A percentile compares a stretch with the other conserved stretches of the same genome.
These are phyloP conservation scores for Tipula helvola DNA, from an alignment of 2,888 invertebrate genomes.

Conservation along the genomic window DNA sequence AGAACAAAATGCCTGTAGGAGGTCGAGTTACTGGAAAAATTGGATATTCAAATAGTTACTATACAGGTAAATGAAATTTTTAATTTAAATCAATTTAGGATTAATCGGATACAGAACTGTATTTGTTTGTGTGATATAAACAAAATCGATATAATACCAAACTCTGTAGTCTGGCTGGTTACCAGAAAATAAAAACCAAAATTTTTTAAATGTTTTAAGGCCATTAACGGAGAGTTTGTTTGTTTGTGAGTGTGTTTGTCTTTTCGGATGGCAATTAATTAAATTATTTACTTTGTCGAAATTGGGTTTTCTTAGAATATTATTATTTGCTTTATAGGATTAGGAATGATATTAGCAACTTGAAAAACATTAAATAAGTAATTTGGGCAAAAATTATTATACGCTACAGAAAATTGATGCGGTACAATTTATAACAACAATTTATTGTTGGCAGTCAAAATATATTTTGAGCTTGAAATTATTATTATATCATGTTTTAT, in stretches of 20 bases:
- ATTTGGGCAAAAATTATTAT: not conserved
- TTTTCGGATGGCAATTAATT: not conserved
- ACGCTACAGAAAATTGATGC: not conserved
- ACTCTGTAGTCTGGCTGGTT: not conserved
- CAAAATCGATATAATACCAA: not conserved
- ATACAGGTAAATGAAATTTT: conserved; percentile 45
- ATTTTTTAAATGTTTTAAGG: not conserved
- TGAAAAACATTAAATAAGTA: not conserved
- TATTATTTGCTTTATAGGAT: not conserved
- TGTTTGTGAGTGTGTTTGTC: not conserved
- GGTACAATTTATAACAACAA: not conserved
- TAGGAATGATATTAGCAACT: not conserved
- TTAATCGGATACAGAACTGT: conserved; percentile 5
- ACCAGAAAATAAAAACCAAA: not conserved
- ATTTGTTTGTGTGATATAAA: not conserved
- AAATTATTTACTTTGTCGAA: not conserved
- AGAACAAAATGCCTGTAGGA: conserved; percentile 41
- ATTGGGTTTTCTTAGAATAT: not conserved
- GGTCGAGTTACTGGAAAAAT: conserved; percentile 70
- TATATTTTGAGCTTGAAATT: too few relatives aligned
- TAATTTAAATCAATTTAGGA: conserved; percentile 10
- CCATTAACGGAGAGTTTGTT: not conserved
- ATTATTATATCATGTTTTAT: too few relatives aligned
- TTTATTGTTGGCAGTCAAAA: not conserved
- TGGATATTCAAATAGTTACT: conserved; percentile 61